Base-by-base conservation (phyloP, 2,888 invertebrate genomes). In the Pedicia rivosa region DNA sequence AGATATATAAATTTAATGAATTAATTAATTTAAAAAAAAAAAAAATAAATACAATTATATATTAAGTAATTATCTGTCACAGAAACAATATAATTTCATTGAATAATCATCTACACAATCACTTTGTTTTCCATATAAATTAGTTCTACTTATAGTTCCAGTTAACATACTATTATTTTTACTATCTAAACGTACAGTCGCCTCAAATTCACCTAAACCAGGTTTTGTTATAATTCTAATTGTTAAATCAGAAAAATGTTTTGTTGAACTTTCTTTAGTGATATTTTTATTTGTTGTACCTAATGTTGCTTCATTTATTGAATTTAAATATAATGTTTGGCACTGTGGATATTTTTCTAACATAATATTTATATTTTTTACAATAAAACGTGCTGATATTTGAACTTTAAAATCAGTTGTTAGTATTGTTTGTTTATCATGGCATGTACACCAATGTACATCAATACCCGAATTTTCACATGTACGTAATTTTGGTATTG, bases 371-470 rank as follows among this genome's bases (percentile, higher is more conserved):
- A 90, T 65, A 42, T 72, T 62, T 5, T 59, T 53, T 1, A 87
- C 67, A 17, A 83, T 59, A 44, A 68, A 69, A 2, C 61, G 51
- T 0, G 77, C 75, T 1, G 74, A 74, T 27, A 70, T 62, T 5
- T 60, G 53, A 0, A 79, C 76, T 5, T 57, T 48, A 0, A 42
- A 48, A 43, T 74, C 68, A 20, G 67, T 64, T 1, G 61, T 58
- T 1, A 66, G 52, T 13, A 83, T 51, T 44, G 70, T 67, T 35
- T 60, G 61, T 36, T 72, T 73, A 40, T 69, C 69, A 50, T 84
- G 79, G 46, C 92, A 92, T 15, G 86, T 81, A 56, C 92, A 92
- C 80, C 82, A 92, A 54, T 88, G 83, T 17, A 77, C 73, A 1
- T 76, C 72, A 40, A 94, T 84, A 2, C 67, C 74, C 0, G 91